These are phyloP conservation scores for Lytechinus pictus DNA, from an alignment of 35 echinoderm and acorn worm genomes.

Conservation along the genomic window DNA sequence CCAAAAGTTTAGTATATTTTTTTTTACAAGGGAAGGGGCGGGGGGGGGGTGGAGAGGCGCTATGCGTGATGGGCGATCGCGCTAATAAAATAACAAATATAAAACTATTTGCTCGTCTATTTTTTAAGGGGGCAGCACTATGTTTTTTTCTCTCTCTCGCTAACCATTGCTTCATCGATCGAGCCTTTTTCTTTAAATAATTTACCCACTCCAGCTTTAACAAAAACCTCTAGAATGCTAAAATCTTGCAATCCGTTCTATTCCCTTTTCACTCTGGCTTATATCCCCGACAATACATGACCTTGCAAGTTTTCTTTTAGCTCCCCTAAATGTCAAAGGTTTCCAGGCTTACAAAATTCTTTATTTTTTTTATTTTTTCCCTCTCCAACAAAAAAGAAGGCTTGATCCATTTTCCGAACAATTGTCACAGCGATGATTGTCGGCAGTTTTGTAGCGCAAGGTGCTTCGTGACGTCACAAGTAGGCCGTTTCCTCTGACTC, in stretches of 20 bases:
- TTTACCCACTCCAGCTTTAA: neutral
- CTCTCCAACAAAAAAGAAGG: neutral
- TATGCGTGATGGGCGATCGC: too few relatives aligned
- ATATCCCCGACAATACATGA: neutral
- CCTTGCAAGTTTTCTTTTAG: neutral
- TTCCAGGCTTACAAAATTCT: neutral
- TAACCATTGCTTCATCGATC: neutral
- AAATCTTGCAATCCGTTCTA: neutral
- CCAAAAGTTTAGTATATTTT: too few relatives aligned
- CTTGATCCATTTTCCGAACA: conserved; percentile 11
- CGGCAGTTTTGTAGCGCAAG: neutral
- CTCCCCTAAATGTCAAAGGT: neutral
- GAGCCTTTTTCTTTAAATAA: neutral
- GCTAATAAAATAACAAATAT: too few relatives aligned
- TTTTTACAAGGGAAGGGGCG: too few relatives aligned
- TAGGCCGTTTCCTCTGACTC: conserved; percentile 16
- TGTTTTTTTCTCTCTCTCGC: neutral
- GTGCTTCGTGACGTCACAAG: neutral
- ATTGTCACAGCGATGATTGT: neutral
- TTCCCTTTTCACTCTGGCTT: neutral
- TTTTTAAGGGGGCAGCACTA: too few relatives aligned
- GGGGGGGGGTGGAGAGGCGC: too few relatives aligned
- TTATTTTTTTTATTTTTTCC: neutral
- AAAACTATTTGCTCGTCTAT: too few relatives aligned
- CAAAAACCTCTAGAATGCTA: neutral